phyloP scores from a whole-genome alignment of 2,113 vertebrate species.

The Campylomormyrus numenius region DNA sequence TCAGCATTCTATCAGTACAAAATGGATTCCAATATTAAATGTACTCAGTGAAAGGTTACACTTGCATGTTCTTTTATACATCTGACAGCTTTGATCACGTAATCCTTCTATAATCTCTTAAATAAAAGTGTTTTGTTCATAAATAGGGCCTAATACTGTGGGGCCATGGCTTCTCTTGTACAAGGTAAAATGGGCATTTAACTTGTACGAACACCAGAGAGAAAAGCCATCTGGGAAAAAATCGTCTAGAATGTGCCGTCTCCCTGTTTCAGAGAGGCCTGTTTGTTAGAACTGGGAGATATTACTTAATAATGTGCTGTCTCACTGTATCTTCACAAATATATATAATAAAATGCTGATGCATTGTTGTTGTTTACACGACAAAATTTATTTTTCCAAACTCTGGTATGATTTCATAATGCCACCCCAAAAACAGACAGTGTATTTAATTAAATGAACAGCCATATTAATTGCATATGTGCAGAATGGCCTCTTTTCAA shows the following conservation, averaged over 20 bases:
- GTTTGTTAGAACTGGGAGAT: neutral
- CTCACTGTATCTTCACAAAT: neutral
- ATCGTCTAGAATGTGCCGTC: neutral
- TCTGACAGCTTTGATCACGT: conserved; percentile 65
- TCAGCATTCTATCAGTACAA: conserved; percentile 47
- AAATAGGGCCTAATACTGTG: conserved; percentile 35
- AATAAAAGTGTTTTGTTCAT: conserved; percentile 54
- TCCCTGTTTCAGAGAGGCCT: neutral
- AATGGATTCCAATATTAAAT: conserved; percentile 50
- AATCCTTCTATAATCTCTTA: conserved; percentile 70
- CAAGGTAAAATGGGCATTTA: neutral
- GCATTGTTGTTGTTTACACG: neutral
- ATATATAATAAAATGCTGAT: neutral
- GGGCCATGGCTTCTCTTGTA: conserved; percentile 18
- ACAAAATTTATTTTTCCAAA: neutral
- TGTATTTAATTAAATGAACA: neutral
- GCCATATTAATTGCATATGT: neutral
- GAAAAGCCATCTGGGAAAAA: neutral
- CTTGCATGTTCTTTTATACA: conserved; percentile 36
- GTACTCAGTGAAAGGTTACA: conserved; percentile 38
- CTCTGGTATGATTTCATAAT: neutral
- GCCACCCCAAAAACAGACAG: neutral
- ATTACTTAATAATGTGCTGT: neutral
- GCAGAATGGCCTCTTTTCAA: neutral
- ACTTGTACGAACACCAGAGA: neutral